These are phyloP conservation scores for Phalacrocorax aristotelis DNA, from an alignment of 2,113 vertebrate genomes.

Conservation along the genomic window DNA sequence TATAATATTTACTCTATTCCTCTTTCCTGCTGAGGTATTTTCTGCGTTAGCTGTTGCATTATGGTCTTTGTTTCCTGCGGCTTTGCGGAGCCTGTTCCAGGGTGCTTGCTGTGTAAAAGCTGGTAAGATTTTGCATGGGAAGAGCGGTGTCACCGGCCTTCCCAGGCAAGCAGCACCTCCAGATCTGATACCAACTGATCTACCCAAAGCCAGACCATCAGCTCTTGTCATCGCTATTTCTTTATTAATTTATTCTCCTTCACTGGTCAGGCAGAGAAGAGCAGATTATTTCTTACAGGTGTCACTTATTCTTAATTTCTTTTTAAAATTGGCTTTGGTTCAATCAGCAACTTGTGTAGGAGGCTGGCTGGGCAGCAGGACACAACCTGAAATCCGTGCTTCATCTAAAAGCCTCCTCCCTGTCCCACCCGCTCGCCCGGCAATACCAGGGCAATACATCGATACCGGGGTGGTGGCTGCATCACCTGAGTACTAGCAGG, in stretches of 20 bases:
- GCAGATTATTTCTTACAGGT: neutral
- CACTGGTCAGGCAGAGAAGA: neutral
- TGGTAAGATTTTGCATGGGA: rapidly evolving
- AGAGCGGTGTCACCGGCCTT: neutral
- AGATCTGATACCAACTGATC: neutral
- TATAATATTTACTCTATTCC: neutral
- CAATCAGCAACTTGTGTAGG: neutral
- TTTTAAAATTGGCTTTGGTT: neutral
- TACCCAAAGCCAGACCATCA: neutral
- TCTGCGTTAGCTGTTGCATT: neutral
- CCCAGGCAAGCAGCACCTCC: neutral
- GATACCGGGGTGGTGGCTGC: neutral
- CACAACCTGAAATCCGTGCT: neutral
- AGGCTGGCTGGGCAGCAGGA: neutral
- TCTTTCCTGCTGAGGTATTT: neutral
- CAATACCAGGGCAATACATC: rapidly evolving
- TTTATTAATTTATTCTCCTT: neutral
- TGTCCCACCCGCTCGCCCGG: neutral
- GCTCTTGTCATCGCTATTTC: neutral
- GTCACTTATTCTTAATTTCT: rapidly evolving
- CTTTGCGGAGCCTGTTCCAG: neutral
- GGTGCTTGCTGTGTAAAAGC: neutral
- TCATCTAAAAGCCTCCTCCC: neutral
- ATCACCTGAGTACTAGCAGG: neutral
- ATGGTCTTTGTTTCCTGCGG: neutral